phyloP scores from a whole-genome alignment of 2,797 vertebrate genomes.

The Silurus aristotelis region DNA sequence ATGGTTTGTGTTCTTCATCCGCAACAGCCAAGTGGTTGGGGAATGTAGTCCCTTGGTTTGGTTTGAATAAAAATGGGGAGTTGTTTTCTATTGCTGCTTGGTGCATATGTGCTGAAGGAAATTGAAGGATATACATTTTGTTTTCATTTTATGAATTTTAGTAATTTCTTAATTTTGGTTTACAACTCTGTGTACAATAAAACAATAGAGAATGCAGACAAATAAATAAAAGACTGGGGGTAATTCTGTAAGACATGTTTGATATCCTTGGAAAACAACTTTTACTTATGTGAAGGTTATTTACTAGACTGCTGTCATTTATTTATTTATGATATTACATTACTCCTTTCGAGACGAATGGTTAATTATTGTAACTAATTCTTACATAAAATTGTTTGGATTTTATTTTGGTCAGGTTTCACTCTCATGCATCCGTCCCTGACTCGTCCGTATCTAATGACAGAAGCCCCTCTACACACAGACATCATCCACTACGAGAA shows the following conservation, averaged over 20 bases:
- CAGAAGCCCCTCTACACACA: slow-evolving; percentile 92
- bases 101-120: neutral
- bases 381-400: neutral
- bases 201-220: neutral
- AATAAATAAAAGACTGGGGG: neutral
- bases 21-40: neutral
- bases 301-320: neutral
- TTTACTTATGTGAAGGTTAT: neutral
- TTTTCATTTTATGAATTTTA: too few species aligned
- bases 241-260: neutral
- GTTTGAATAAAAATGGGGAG: too few species aligned
- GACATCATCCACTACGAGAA: slow-evolving; percentile 99
- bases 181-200: neutral
- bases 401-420: slow-evolving; percentile 78
- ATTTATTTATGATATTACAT: neutral
- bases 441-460: slow-evolving; percentile 91
- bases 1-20: too few species aligned
- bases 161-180: neutral
- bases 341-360: too few species aligned
- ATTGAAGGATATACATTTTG: neutral
- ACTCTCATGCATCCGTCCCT: slow-evolving; percentile 99
- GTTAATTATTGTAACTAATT: neutral
- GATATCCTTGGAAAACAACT: neutral
- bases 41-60: neutral
- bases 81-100: neutral